Base-by-base conservation (phyloP, 2,888 invertebrate species). In the Chymomyza amoena region DNA sequence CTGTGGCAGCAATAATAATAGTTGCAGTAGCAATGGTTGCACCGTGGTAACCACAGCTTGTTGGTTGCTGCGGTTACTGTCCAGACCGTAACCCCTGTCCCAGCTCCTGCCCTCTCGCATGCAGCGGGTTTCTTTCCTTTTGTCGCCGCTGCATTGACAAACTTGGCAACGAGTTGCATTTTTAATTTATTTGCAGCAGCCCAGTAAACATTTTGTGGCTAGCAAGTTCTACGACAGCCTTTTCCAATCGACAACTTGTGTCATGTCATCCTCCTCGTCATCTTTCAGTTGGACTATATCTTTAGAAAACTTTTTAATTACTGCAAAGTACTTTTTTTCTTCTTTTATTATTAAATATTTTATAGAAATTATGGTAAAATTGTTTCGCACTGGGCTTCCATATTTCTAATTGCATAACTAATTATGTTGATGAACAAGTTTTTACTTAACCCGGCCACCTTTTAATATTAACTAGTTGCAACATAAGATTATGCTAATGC, bases 361-460 rank as follows among this genome's bases (percentile, higher is more conserved):
- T 36, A 36, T 36, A 36, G 7, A 36, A 36, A 9, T 36, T 36
- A 36, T 36, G 36, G 7, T 9, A 36, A 36, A 36, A 9, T 36
- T 36, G 36, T 36, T 36, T 36, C 36, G 36, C 0, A 36, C 36
- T 36, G 6, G 36, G 36, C 2, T 36, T 36, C 7, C 6, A 36
- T 36, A 7, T 36, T 9, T 36, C 77, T 80, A 81, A 75, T 80
- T 80, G 67, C 69, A 69, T 71, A 73, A 72, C 65, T 72, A 75
- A 73, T 81, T 79, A 69, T 62, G 75, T 52, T 65, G 68, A 70
- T 65, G 68, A 75, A 68, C 68, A 18, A 57, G 20, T 57, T 20
- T 3, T 13, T 2, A 15, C 39, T 13, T 13, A 45, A 45, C 13
- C 39, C 39, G 13, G 39, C 39, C 13, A 45, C 39, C 39, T 13